These are phyloP conservation scores for Campoletis raptor DNA, from an alignment of 2,888 invertebrate genomes.

Conservation along the genomic window DNA sequence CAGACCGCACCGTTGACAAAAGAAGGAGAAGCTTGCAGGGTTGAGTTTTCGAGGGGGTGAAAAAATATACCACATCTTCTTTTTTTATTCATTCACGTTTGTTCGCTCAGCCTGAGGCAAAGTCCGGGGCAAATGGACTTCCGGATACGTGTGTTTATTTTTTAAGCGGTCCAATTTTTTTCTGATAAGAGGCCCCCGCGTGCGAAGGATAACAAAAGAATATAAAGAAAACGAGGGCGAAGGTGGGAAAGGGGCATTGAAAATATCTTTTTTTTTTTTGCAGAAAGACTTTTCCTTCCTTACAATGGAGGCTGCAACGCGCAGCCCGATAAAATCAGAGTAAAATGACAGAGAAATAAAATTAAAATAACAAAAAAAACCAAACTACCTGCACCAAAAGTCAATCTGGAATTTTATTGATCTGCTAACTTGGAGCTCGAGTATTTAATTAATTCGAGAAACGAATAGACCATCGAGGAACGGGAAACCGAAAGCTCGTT, in stretches of 20 bases:
- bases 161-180: constrained; percentile 67
- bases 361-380: not conserved
- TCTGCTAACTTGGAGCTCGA: constrained; percentile 24
- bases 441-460: constrained; percentile 47
- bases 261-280: constrained; percentile 26
- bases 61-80: constrained; percentile 31
- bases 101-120: constrained; percentile 10
- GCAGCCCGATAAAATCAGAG: not conserved
- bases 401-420: constrained; percentile 48
- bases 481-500: not conserved
- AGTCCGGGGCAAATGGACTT: constrained; percentile 64
- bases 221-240: constrained; percentile 1
- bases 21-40: not conserved
- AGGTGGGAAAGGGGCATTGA: not conserved
- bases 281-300: not conserved
- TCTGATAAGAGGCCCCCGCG: constrained; percentile 59
- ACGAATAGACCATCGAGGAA: constrained; percentile 23
- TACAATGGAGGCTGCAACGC: not conserved
- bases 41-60: not conserved
- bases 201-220: constrained; percentile 58
- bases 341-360: not conserved
- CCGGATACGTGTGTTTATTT: constrained; percentile 69
- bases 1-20: constrained; percentile 17
- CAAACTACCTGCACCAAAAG: not conserved
- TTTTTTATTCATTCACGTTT: constrained; percentile 47